Evolutionary conservation across 2,797 vertebrate genomes (phyloP), one percentile per base, ranked within the genome.

Genomic region (Silurus lanzhouensis): DNA sequence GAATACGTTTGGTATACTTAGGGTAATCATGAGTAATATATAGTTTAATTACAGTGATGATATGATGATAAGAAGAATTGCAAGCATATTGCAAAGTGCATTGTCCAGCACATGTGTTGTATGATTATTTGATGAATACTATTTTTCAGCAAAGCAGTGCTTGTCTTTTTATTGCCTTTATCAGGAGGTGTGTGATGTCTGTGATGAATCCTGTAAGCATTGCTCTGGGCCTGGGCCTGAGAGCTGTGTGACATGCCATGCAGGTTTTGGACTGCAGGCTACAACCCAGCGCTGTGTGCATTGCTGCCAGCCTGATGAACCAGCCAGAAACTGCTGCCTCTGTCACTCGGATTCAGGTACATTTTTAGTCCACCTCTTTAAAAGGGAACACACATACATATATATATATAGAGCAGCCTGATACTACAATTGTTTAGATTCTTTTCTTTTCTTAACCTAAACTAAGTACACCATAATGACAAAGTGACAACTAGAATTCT

Each of bases 311-410:
- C 38, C 88, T 13, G 89, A 83, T 31, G 86, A 80, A 25, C 94
- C 92, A n/a, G 71, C 85, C 82, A 93, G 90, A 0, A 90, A 92
- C 19, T 96, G 96, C 90, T 96, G 95, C 52, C 92, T 94, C 81
- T 96, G 95, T 81, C 94, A 95, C 87, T 78, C 85, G 25, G 88
- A 84, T 89, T 95, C 95, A 93, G 95, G 96, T 96, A 90, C 6
- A n/a, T 5, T 68, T 10, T 64, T 14, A 61, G 19, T 64, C 0
- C 17, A 22, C n/a, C 48, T 38, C 10, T 48, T 70, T 60, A 77
- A 31, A 52, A 27, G 27, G 27, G 20, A 38, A 60, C 60, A 17
- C n/a, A n/a, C n/a, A 31, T 31, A 31, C 2, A 31, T 38, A 31
- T 38, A 38, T 38, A 38, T 38, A 38, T 38, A 38, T 38, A 38